These are phyloP conservation scores for Poecile atricapillus DNA, from an alignment of 2,113 vertebrate genomes.

Conservation along the genomic window DNA sequence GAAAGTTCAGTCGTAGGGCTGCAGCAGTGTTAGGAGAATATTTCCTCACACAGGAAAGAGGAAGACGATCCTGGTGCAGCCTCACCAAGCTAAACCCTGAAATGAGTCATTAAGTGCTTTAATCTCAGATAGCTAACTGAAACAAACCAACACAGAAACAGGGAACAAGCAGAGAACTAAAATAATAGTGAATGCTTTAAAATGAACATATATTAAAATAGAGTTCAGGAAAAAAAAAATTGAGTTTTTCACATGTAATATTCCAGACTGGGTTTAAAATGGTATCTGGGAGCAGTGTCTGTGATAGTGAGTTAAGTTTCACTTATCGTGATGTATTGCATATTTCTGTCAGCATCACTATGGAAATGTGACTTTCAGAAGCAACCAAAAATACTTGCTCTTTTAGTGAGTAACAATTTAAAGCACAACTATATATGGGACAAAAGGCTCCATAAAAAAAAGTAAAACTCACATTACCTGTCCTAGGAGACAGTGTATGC, in stretches of 20 bases:
- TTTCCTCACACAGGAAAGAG: background rate
- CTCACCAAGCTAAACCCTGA: background rate
- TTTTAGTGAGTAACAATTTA: conserved; percentile 58
- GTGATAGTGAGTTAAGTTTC: conserved; percentile 18
- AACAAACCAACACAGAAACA: background rate
- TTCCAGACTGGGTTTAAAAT: background rate
- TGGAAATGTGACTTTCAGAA: conserved; percentile 59
- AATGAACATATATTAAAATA: background rate
- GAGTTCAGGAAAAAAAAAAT: background rate
- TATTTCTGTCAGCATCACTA: conserved; percentile 53
- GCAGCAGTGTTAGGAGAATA: background rate
- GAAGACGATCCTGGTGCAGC: background rate
- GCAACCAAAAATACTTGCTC: conserved; percentile 67
- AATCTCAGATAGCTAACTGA: background rate
- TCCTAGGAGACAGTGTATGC: background rate
- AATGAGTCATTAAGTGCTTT: background rate
- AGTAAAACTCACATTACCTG: background rate
- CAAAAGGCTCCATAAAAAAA: background rate
- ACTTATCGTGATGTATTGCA: background rate
- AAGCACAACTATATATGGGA: conserved; percentile 32
- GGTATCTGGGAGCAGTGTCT: background rate
- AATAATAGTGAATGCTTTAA: background rate
- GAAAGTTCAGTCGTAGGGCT: background rate
- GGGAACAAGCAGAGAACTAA: background rate
- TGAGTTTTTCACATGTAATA: background rate